phyloP scores from a whole-genome alignment of 1,140 invertebrate genomes.

The Venturia canescens region DNA sequence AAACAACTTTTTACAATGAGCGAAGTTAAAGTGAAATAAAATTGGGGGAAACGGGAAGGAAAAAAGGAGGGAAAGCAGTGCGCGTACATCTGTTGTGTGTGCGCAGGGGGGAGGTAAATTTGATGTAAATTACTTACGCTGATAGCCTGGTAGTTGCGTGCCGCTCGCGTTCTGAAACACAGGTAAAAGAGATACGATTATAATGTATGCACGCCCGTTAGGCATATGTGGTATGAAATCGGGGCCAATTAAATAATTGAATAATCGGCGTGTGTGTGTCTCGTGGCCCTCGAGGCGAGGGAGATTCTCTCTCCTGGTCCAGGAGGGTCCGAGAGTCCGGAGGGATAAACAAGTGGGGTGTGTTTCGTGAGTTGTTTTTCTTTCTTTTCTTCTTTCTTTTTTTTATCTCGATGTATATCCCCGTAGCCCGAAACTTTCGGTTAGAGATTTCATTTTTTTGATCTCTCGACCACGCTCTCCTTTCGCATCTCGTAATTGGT shows the following conservation, averaged over 20 bases:
- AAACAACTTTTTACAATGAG: constrained; percentile 9
- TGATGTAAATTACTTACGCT: constrained; percentile 68
- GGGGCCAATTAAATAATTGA: constrained; percentile 43
- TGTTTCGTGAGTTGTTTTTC: background rate
- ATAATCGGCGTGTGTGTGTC: constrained; percentile 33
- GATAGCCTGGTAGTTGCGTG: constrained; percentile 66
- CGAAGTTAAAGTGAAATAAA: background rate
- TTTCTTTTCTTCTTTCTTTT: too few species aligned
- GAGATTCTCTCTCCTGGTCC: background rate
- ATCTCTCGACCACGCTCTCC: background rate
- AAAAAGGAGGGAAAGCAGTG: background rate
- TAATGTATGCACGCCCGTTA: constrained; percentile 17
- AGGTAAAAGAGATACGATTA: constrained; percentile 55
- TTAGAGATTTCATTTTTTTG: background rate
- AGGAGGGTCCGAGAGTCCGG: background rate
- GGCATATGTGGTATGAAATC: constrained; percentile 23
- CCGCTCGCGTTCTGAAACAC: constrained; percentile 74
- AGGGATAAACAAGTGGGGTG: background rate
- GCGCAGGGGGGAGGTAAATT: constrained; percentile 8
- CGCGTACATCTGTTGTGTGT: background rate
- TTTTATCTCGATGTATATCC: constrained; percentile 7
- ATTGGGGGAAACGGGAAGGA: background rate
- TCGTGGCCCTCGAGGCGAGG: constrained; percentile 2
- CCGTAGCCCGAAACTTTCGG: constrained; percentile 16
- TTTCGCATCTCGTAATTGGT: background rate